phyloP scores from a whole-genome alignment of 2,113 vertebrate genomes.

The Ictalurus furcatus region DNA sequence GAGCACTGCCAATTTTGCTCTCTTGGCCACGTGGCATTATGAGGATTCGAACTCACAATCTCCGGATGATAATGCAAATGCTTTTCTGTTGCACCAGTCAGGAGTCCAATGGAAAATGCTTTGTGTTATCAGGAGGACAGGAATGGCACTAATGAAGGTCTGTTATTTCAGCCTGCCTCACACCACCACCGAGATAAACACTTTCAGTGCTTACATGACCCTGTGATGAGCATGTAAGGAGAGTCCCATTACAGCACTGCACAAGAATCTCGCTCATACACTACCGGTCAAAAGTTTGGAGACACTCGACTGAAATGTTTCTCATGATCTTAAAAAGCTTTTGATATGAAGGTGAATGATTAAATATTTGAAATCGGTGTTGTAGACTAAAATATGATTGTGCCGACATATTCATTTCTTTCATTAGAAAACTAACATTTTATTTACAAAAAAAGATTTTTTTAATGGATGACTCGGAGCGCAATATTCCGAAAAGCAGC shows the following conservation, averaged over 20 bases:
- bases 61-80: not conserved
- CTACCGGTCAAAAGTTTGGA: too few species aligned
- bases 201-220: constrained; percentile 36
- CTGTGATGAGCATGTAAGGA: not conserved
- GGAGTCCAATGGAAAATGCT: not conserved
- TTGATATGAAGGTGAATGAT: too few species aligned
- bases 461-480: too few species aligned
- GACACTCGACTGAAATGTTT: too few species aligned
- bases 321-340: too few species aligned
- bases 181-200: constrained; percentile 26
- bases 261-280: not conserved
- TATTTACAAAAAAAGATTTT: too few species aligned
- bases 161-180: constrained; percentile 60
- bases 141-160: not conserved
- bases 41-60: not conserved
- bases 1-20: not conserved
- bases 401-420: too few species aligned
- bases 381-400: too few species aligned
- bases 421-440: too few species aligned
- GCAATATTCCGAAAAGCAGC: too few species aligned
- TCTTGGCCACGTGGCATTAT: not conserved
- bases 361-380: too few species aligned
- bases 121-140: not conserved
- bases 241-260: constrained; percentile 20
- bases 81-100: not conserved